These are phyloP conservation scores for Hypsibius dujardini DNA, from an alignment of 1,140 invertebrate species.

Conservation along the genomic window DNA sequence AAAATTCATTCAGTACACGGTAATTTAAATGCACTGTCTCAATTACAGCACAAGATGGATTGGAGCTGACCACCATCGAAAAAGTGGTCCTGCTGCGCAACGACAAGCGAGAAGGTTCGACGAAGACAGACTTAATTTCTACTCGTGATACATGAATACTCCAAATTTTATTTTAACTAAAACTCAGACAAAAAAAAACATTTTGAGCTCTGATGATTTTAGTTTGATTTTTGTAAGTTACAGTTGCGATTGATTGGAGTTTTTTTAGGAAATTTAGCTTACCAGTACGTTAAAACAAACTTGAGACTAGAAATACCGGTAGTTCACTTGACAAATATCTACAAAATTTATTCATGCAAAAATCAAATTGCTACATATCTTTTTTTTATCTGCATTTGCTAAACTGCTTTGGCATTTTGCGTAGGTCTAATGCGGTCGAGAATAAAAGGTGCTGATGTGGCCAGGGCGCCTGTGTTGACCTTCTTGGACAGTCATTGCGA, in stretches of 20 bases:
- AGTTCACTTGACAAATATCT: too few relatives aligned
- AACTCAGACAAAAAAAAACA: conserved; percentile 19
- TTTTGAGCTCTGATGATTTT: conserved; percentile 19
- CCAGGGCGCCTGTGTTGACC: conserved; percentile 35
- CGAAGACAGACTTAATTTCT: conserved; percentile 6
- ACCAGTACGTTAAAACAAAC: too few relatives aligned
- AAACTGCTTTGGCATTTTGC: background rate
- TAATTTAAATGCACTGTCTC: conserved; percentile 22
- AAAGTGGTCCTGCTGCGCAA: conserved; percentile 82
- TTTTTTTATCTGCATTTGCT: conserved; percentile 16
- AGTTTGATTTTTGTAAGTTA: too few relatives aligned
- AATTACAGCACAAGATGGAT: conserved; percentile 65
- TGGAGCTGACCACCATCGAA: conserved; percentile 70
- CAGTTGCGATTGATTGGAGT: too few relatives aligned
- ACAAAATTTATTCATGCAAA: conserved; percentile 13
- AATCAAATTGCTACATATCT: conserved; percentile 19
- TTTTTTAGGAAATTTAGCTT: too few relatives aligned
- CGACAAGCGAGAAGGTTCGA: conserved; percentile 61
- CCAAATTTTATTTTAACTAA: too few relatives aligned
- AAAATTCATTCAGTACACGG: conserved; percentile 15
- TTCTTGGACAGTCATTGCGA: conserved; percentile 40
- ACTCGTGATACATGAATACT: too few relatives aligned
- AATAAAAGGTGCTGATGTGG: conserved; percentile 37
- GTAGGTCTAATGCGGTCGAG: conserved; percentile 38
- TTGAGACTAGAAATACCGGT: too few relatives aligned